These are phyloP conservation scores for Neostethus bicornis DNA, from an alignment of 2,797 vertebrate genomes.

Conservation along the genomic window DNA sequence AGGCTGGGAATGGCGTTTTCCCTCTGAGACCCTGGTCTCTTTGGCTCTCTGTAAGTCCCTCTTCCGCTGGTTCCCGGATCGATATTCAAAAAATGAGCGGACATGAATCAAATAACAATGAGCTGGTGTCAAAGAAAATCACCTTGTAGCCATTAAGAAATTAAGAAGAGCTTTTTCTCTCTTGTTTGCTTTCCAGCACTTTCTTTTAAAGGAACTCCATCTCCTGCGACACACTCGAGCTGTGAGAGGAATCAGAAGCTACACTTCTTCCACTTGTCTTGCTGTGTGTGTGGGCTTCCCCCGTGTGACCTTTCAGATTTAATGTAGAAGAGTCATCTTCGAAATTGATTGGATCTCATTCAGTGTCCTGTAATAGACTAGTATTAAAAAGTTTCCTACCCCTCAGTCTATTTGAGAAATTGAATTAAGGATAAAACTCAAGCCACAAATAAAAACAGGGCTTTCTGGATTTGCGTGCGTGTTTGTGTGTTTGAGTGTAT, in stretches of 20 bases:
- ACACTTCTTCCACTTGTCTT: slow-evolving; percentile 13
- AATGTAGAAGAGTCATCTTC: slow-evolving; percentile 44
- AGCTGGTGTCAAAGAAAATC: slow-evolving; percentile 69
- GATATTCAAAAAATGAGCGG: slow-evolving; percentile 69
- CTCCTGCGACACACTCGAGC: slow-evolving; percentile 12
- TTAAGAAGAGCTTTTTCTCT: slow-evolving; percentile 38
- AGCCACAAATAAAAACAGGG: slow-evolving; percentile 50
- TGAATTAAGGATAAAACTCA: slow-evolving; percentile 59
- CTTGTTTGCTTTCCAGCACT: slow-evolving; percentile 38
- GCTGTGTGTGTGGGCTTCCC: slow-evolving; percentile 13
- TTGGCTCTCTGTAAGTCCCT: slow-evolving; percentile 63
- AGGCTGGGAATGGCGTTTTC: slow-evolving; percentile 37
- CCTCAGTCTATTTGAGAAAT: slow-evolving; percentile 59
- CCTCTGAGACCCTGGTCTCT: slow-evolving; percentile 65
- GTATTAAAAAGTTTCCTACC: slow-evolving; percentile 58
- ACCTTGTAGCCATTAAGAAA: slow-evolving; percentile 71
- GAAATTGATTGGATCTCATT: slow-evolving; percentile 60
- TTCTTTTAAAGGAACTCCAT: slow-evolving; percentile 31
- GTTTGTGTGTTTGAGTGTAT: slow-evolving; percentile 12
- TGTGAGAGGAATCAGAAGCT: slow-evolving; percentile 14
- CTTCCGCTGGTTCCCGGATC: slow-evolving; percentile 63
- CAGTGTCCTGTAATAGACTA: slow-evolving; percentile 54
- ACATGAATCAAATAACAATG: slow-evolving; percentile 77
- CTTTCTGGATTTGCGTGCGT: slow-evolving; percentile 22
- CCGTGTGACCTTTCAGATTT: slow-evolving; percentile 5